Evolutionary conservation across 2,888 invertebrate genomes (phyloP).

Genomic region (Amiota mariae): DNA sequence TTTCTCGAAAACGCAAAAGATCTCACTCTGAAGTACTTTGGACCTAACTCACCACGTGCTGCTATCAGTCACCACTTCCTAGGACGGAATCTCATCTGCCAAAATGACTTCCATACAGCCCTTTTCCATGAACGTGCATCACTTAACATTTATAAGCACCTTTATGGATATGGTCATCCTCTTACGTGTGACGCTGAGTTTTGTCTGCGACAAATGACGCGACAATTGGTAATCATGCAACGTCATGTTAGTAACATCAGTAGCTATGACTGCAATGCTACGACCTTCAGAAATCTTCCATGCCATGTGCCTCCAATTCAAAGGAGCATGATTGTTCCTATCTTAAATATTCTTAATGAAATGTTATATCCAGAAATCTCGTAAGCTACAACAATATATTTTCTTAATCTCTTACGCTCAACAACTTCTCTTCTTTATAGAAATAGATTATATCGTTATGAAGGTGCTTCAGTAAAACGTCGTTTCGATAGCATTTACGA

Average conservation of each 20-base stretch:
- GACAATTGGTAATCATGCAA: conserved; percentile 97
- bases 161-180: conserved; percentile 96
- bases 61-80: conserved; percentile 95
- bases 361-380: conserved; percentile 97
- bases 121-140: conserved; percentile 97
- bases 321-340: conserved; percentile 96
- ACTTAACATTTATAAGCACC: conserved; percentile 93
- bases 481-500: not conserved
- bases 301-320: conserved; percentile 87
- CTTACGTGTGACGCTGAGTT: conserved; percentile 97
- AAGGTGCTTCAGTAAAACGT: not conserved
- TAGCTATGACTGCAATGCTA: conserved; percentile 78
- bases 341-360: conserved; percentile 98
- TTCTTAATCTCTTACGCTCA: not conserved
- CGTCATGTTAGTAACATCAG: conserved; percentile 97
- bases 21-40: conserved; percentile 89
- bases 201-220: conserved; percentile 94
- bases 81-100: conserved; percentile 95
- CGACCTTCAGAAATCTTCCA: conserved; percentile 73
- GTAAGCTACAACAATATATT: conserved; percentile 74
- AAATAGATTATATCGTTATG: not conserved
- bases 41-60: conserved; percentile 91
- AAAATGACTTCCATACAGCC: conserved; percentile 96
- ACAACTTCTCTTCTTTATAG: not conserved
- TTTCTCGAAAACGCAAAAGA: conserved; percentile 94